phyloP scores from a whole-genome alignment of 2,113 vertebrate genomes.

The Mugil cephalus region DNA sequence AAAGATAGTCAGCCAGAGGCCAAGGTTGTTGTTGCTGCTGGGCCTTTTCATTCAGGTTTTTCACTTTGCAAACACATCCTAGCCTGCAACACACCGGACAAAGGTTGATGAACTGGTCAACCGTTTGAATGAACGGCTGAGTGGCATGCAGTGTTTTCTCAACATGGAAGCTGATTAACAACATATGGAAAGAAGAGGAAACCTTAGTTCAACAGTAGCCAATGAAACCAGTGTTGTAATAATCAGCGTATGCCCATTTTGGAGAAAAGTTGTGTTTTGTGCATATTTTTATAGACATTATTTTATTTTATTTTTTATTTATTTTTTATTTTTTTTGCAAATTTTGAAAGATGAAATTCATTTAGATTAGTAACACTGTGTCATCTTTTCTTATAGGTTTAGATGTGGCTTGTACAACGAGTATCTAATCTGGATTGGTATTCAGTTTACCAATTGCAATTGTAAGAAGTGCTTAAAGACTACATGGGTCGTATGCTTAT shows the following conservation, averaged over 20 bases:
- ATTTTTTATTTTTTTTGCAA: neutral
- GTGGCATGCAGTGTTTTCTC: constrained; percentile 44
- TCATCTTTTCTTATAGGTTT: too few species aligned
- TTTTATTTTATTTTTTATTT: too few species aligned
- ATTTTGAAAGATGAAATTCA: neutral
- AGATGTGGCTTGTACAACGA: too few species aligned
- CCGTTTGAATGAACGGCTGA: constrained; percentile 67
- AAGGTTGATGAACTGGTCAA: constrained; percentile 77
- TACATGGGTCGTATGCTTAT: too few species aligned
- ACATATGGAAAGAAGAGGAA: constrained; percentile 3
- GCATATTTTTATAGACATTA: neutral
- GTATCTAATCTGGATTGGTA: too few species aligned
- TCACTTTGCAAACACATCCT: constrained; percentile 78
- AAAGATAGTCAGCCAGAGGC: constrained; percentile 64
- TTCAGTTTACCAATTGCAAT: too few species aligned
- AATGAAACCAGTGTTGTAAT: neutral
- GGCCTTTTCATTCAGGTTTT: constrained; percentile 80
- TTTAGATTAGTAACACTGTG: too few species aligned
- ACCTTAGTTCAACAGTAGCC: neutral
- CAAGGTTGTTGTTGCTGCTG: constrained; percentile 82
- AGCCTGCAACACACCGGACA: constrained; percentile 69
- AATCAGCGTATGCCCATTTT: neutral
- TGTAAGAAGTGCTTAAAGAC: too few species aligned
- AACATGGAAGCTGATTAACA: constrained; percentile 26
- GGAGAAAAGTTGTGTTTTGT: neutral